Conservation (phyloP, 2,113 vertebrate genomes). For the Coptodon bakossiorum region DNA sequence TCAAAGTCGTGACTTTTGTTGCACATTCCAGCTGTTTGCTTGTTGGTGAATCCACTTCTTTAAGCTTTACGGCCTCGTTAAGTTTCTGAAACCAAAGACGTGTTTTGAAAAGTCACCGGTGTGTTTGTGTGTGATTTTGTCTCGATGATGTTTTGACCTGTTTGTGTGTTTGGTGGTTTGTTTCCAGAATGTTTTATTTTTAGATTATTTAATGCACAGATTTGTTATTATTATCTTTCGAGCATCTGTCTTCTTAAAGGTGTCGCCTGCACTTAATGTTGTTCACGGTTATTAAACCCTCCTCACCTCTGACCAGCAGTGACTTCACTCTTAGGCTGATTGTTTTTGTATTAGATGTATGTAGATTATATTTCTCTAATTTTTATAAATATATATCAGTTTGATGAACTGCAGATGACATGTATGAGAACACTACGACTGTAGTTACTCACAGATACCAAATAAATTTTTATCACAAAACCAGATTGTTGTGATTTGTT, state of each 20-base stretch:
- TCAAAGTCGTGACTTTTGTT: neutral
- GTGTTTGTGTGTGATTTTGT: neutral
- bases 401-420: slow-evolving; percentile 56
- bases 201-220: slow-evolving; percentile 63
- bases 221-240: slow-evolving; percentile 35
- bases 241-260: slow-evolving; percentile 36
- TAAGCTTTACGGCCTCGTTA: neutral
- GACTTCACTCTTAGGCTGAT: slow-evolving; percentile 30
- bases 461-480: slow-evolving; percentile 69
- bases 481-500: neutral
- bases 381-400: slow-evolving; percentile 61
- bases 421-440: slow-evolving; percentile 66
- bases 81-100: neutral
- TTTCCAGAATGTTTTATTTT: neutral
- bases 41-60: neutral
- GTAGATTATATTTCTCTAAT: slow-evolving; percentile 54
- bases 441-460: slow-evolving; percentile 65
- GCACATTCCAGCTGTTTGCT: slow-evolving; percentile 3
- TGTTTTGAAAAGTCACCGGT: neutral
- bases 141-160: neutral
- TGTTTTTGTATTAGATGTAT: slow-evolving; percentile 55
- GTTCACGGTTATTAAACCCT: slow-evolving; percentile 11
- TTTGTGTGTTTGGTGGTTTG: neutral
- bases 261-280: slow-evolving; percentile 23
- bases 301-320: slow-evolving; percentile 15